Conservation (phyloP, 2,888 invertebrate genomes). For the Andricus curvator region DNA sequence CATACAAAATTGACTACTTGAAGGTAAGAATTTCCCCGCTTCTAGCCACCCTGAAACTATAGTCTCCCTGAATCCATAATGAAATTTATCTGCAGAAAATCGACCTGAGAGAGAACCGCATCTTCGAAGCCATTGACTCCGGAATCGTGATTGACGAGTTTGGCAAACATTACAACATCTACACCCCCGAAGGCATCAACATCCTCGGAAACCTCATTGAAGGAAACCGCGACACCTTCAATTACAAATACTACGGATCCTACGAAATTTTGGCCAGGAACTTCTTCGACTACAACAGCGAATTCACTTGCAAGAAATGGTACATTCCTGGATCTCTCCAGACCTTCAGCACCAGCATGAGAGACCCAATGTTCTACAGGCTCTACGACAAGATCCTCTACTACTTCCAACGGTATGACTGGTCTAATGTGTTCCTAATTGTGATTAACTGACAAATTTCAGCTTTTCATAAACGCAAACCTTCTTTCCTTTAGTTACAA, state of each 20-base stretch:
- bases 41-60: not conserved
- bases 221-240: constrained; percentile 79
- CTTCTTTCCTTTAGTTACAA: constrained; percentile 79
- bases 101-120: constrained; percentile 66
- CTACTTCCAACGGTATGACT: constrained; percentile 77
- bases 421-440: not conserved
- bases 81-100: constrained; percentile 59
- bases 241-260: constrained; percentile 80
- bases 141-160: constrained; percentile 65
- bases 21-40: constrained; percentile 56
- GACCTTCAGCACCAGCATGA: constrained; percentile 83
- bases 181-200: constrained; percentile 79
- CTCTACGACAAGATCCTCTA: constrained; percentile 83
- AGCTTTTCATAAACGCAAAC: not conserved
- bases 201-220: constrained; percentile 81
- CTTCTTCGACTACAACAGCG: constrained; percentile 75
- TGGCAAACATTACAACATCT: constrained; percentile 71
- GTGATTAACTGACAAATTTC: not conserved
- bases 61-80: not conserved
- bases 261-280: constrained; percentile 81
- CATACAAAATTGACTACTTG: constrained; percentile 69
- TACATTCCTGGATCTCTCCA: constrained; percentile 83
- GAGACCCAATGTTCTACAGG: constrained; percentile 86
- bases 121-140: constrained; percentile 71
- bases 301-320: constrained; percentile 75